These are phyloP conservation scores for Hapalemur alaotrensis DNA, from an alignment of 2,797 vertebrate species.

Conservation along the genomic window DNA sequence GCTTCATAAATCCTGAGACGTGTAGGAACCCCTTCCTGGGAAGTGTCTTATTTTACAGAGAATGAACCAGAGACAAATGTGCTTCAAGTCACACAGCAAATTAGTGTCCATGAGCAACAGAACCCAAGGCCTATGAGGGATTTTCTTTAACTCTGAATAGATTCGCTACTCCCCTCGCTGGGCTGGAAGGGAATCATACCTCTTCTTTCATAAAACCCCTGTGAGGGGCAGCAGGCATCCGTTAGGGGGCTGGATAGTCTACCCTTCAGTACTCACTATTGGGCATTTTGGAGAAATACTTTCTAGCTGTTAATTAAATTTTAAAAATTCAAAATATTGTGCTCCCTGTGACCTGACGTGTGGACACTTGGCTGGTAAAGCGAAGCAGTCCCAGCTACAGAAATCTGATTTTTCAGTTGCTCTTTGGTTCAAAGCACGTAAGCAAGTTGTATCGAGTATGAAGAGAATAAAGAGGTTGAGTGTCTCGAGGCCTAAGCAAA, in stretches of 20 bases:
- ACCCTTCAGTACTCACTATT: neutral
- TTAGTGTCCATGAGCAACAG: neutral
- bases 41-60: neutral
- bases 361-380: neutral
- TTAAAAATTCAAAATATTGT: neutral
- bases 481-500: neutral
- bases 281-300: neutral
- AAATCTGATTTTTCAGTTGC: neutral
- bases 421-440: neutral
- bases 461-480: neutral
- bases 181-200: too few species aligned
- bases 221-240: neutral
- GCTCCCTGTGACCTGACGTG: neutral
- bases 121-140: neutral
- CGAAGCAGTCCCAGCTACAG: neutral
- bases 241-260: neutral
- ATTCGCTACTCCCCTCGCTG: neutral
- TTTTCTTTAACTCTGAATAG: neutral
- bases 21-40: neutral
- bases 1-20: neutral
- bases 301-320: neutral
- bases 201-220: neutral
- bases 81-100: neutral
- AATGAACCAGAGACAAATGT: neutral
- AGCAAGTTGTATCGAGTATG: neutral